Percentiles rank a stretch among this genome's conserved stretches.
Evolutionary conservation across 1,140 invertebrate species (phyloP).

Genomic region (Drosophila littoralis): DNA sequence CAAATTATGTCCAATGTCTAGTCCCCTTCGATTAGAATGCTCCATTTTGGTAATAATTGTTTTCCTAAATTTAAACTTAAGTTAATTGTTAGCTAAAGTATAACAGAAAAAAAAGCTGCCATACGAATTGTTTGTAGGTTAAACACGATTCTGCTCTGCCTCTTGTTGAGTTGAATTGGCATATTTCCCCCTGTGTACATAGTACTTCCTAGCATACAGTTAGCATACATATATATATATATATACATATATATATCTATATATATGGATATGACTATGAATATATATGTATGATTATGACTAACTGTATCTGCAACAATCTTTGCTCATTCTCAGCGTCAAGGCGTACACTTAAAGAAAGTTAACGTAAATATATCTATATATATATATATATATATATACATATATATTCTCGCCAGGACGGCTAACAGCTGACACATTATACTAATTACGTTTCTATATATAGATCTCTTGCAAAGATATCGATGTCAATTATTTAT

Average conservation of each 20-base stretch:
- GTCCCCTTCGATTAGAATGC: slow-evolving; percentile 14
- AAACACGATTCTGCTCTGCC: slow-evolving; percentile 1
- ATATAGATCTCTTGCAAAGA: neutral
- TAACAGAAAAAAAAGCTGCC: slow-evolving; percentile 16
- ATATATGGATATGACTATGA: slow-evolving; percentile 6
- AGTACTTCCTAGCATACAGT: slow-evolving; percentile 15
- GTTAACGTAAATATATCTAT: neutral
- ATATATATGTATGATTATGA: slow-evolving; percentile 4
- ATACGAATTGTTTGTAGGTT: slow-evolving; percentile 30
- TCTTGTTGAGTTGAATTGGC: slow-evolving; percentile 1
- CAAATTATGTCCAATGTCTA: slow-evolving; percentile 51
- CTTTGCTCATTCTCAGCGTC: slow-evolving; percentile 55
- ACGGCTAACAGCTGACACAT: slow-evolving; percentile 2
- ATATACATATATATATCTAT: slow-evolving; percentile 16
- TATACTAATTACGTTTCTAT: neutral
- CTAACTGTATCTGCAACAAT: slow-evolving; percentile 34
- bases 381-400: neutral
- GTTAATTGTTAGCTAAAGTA: slow-evolving; percentile 54
- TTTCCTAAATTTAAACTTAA: slow-evolving; percentile 29
- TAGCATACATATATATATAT: slow-evolving; percentile 10
- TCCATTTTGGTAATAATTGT: slow-evolving; percentile 12
- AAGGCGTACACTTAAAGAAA: slow-evolving; percentile 1
- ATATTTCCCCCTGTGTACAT: slow-evolving; percentile 36
- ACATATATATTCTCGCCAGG: too few relatives aligned
- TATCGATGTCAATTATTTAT: slow-evolving; percentile 56